Conservation (phyloP, 35 echinoderm and acorn worm species). For the Apostichopus japonicus region DNA sequence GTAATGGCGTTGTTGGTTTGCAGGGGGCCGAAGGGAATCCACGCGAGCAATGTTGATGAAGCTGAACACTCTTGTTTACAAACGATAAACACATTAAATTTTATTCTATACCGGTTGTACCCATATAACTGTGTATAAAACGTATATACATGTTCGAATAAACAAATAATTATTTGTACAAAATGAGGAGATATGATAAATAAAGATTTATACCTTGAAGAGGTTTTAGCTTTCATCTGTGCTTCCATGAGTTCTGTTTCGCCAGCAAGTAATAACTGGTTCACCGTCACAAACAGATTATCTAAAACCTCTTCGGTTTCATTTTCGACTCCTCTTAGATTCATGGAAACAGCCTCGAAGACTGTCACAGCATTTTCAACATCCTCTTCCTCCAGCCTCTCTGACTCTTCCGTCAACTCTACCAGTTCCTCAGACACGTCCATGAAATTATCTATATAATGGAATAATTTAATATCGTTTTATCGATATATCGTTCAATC, state of each 20-base stretch:
- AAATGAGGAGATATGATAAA: too few species aligned
- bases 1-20: too few species aligned
- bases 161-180: too few species aligned
- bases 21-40: too few species aligned
- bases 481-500: too few species aligned
- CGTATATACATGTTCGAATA: too few species aligned
- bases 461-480: not conserved
- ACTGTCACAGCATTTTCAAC: slow-evolving; percentile 26
- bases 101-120: too few species aligned
- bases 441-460: not conserved
- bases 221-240: not conserved
- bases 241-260: not conserved
- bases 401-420: not conserved
- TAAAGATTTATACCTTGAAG: not conserved
- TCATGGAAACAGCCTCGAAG: not conserved
- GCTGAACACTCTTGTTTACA: too few species aligned
- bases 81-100: too few species aligned
- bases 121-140: too few species aligned
- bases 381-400: not conserved
- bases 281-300: not conserved
- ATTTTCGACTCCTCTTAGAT: not conserved
- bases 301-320: not conserved
- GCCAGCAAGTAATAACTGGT: not conserved
- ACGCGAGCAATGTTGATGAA: too few species aligned
- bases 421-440: not conserved